Evolutionary conservation across 2,888 invertebrate species (phyloP).

Genomic region (Pammene fasciana): DNA sequence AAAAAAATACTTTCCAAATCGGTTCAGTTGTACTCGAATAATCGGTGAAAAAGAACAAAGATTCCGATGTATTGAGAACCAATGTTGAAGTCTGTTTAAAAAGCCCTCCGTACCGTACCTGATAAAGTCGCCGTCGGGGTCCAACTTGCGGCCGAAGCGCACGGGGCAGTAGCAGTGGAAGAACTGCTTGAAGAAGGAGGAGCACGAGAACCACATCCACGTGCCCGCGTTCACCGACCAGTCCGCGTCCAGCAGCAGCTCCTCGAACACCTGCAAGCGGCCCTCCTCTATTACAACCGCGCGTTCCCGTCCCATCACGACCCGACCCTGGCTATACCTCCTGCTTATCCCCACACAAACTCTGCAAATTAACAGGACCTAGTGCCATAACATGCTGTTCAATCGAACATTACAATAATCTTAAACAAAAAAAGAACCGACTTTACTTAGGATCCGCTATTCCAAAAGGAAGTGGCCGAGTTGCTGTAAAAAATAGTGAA

Average conservation of each 20-base stretch:
- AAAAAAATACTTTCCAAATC: too few relatives aligned
- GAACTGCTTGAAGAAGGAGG: constrained; percentile 94
- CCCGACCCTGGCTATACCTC: too few relatives aligned
- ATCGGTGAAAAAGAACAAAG: too few relatives aligned
- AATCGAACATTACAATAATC: too few relatives aligned
- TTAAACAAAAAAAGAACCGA: too few relatives aligned
- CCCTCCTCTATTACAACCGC: constrained; percentile 43
- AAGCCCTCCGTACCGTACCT: constrained; percentile 81
- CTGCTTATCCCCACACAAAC: not conserved
- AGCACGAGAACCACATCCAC: constrained; percentile 96
- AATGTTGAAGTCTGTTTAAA: too few relatives aligned
- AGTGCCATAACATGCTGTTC: constrained; percentile 1
- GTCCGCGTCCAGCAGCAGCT: constrained; percentile 91
- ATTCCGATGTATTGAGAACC: too few relatives aligned
- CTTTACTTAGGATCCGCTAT: too few relatives aligned
- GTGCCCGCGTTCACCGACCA: constrained; percentile 95
- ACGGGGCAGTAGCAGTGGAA: constrained; percentile 94
- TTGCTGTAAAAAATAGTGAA: too few relatives aligned
- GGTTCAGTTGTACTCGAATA: too few relatives aligned
- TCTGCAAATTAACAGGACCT: constrained; percentile 3
- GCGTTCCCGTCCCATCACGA: too few relatives aligned
- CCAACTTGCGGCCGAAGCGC: constrained; percentile 91
- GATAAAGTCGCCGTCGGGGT: constrained; percentile 94
- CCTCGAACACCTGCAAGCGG: constrained; percentile 88
- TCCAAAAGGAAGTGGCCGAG: too few relatives aligned